phyloP scores from a whole-genome alignment of 2,113 vertebrate genomes.

The Oreochromis niloticus region DNA sequence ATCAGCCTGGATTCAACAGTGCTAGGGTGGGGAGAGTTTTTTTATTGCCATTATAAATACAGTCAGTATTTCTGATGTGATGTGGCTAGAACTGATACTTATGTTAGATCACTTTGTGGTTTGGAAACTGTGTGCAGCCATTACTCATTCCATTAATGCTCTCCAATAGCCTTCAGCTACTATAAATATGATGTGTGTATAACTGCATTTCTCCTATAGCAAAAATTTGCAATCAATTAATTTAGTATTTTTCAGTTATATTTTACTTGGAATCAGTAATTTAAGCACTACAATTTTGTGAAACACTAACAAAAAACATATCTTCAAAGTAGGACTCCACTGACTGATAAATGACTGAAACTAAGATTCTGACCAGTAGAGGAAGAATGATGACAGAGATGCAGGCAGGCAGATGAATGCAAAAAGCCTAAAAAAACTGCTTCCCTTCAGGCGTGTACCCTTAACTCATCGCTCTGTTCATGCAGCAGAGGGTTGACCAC shows the following conservation, averaged over 20 bases:
- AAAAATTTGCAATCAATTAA: not conserved
- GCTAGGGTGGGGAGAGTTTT: not conserved
- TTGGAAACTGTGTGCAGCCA: not conserved
- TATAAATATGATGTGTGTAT: not conserved
- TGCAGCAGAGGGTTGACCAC: not conserved
- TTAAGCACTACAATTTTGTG: not conserved
- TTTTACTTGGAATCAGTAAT: not conserved
- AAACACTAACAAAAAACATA: not conserved
- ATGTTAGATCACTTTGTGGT: not conserved
- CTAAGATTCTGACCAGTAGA: not conserved
- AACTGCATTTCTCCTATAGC: not conserved
- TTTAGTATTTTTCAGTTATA: not conserved
- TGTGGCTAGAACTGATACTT: not conserved
- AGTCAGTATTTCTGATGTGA: not conserved
- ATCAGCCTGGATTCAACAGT: not conserved
- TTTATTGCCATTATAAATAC: not conserved
- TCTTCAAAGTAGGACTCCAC: not conserved
- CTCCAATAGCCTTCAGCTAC: not conserved
- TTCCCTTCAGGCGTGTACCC: not conserved
- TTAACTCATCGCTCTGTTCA: not conserved
- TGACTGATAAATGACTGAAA: not conserved
- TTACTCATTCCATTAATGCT: not conserved
- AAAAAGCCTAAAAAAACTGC: not conserved
- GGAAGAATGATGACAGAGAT: not conserved
- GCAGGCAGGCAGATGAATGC: not conserved